Percentiles rank a stretch among this genome's conserved stretches.
These are phyloP conservation scores for Podocnemis expansa DNA, from an alignment of 2,113 vertebrate species.

Conservation along the genomic window DNA sequence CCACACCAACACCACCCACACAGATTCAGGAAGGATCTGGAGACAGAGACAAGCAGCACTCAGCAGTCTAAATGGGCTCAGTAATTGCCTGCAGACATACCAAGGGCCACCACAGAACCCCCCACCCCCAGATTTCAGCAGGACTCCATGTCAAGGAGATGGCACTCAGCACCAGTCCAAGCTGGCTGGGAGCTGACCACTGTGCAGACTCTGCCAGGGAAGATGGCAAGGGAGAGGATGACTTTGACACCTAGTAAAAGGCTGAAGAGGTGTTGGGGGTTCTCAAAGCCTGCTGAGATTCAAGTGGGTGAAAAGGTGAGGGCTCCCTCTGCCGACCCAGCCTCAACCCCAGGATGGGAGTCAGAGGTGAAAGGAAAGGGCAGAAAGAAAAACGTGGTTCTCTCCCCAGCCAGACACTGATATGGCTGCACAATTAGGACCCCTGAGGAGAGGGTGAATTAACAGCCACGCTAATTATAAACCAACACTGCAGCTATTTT, in stretches of 20 bases:
- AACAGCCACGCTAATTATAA: background rate
- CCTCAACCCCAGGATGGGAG: background rate
- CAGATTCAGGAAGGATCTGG: background rate
- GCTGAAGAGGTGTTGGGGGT: too few relatives aligned
- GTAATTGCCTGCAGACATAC: background rate
- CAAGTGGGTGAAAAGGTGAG: fast-evolving
- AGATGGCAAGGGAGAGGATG: background rate
- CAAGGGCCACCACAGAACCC: background rate
- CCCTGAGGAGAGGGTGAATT: fast-evolving
- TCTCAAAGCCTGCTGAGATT: background rate
- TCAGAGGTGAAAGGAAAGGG: fast-evolving
- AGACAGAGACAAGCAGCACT: background rate
- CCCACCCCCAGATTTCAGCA: background rate
- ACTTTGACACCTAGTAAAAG: background rate
- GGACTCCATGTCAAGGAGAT: background rate
- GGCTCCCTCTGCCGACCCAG: fast-evolving
- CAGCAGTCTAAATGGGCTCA: background rate
- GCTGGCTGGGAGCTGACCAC: too few relatives aligned
- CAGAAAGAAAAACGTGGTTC: background rate
- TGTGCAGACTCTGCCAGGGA: background rate
- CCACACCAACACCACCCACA: background rate
- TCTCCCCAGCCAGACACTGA: background rate
- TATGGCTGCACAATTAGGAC: background rate
- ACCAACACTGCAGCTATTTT: background rate
- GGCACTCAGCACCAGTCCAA: too few relatives aligned